Percentiles rank a stretch among this genome's conserved stretches.
Evolutionary conservation across 2,113 vertebrate species (phyloP).

Genomic region (Alectura lathami): DNA sequence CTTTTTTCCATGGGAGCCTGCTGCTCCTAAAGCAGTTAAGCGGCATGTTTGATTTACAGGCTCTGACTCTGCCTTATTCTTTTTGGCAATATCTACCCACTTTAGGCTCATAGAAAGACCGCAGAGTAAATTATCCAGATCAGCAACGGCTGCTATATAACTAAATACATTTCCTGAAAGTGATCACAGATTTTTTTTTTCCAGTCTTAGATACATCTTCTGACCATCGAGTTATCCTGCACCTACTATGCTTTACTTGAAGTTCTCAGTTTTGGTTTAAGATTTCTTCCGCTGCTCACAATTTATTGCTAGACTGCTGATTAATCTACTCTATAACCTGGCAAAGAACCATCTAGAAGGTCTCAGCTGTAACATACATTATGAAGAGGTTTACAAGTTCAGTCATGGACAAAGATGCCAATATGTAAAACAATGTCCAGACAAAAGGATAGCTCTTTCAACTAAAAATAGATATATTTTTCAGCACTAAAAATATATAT

Average conservation of each 20-base stretch:
- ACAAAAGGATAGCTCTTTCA: not conserved
- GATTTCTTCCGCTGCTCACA: not conserved
- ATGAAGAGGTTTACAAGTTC: not conserved
- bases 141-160: not conserved
- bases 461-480: not conserved
- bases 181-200: not conserved
- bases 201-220: not conserved
- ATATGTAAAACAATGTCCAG: not conserved
- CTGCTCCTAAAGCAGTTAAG: constrained; percentile 32
- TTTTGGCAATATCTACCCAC: constrained; percentile 28
- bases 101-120: not conserved
- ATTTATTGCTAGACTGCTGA: not conserved
- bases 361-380: not conserved
- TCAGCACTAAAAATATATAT: not conserved
- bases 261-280: not conserved
- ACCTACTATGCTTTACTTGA: not conserved
- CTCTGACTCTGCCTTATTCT: not conserved
- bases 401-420: not conserved
- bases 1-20: constrained; percentile 9
- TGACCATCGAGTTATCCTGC: not conserved
- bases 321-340: not conserved
- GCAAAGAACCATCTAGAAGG: not conserved
- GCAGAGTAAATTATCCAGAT: constrained; percentile 8
- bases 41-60: constrained; percentile 31
- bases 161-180: constrained; percentile 33